A percentile compares a stretch with the other conserved stretches of the same genome.
Conservation (phyloP, 2,113 vertebrate genomes). For the Oreochromis spilurus region DNA sequence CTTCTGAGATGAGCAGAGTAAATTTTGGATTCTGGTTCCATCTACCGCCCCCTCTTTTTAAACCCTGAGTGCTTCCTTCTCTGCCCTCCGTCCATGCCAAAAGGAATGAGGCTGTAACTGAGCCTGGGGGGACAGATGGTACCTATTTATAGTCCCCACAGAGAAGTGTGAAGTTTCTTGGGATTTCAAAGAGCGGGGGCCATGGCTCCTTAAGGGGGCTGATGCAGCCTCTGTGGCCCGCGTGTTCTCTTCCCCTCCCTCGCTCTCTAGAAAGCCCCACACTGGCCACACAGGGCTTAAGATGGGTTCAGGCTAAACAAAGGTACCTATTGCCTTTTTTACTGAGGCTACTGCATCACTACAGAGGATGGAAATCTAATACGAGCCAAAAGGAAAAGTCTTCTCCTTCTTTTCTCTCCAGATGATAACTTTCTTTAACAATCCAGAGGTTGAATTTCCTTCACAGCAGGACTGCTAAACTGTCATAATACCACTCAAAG, state of each 20-base stretch:
- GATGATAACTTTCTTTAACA: constrained; percentile 11
- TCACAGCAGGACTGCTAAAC: background rate
- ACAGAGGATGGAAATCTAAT: constrained; percentile 22
- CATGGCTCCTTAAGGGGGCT: constrained; percentile 73
- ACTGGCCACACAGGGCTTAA: constrained; percentile 54
- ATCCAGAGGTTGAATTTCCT: background rate
- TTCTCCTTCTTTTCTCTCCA: background rate
- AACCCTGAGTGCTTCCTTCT: constrained; percentile 42
- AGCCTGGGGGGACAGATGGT: constrained; percentile 75
- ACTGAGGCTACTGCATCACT: constrained; percentile 33
- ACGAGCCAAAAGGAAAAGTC: background rate
- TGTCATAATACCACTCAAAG: background rate
- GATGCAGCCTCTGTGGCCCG: constrained; percentile 44
- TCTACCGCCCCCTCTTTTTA: background rate
- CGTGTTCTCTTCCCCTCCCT: constrained; percentile 14
- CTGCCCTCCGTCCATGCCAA: constrained; percentile 49
- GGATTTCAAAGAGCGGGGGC: constrained; percentile 65
- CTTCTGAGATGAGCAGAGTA: constrained; percentile 32
- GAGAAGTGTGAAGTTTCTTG: constrained; percentile 79
- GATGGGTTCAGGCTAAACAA: constrained; percentile 65
- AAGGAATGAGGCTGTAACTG: constrained; percentile 75
- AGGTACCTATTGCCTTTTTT: constrained; percentile 49
- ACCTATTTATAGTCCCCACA: constrained; percentile 71
- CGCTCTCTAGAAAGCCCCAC: constrained; percentile 34
- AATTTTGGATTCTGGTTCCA: constrained; percentile 14